These are phyloP conservation scores for Porites divaricata DNA, from an alignment of 92 coral and sea anemone species.

Conservation along the genomic window DNA sequence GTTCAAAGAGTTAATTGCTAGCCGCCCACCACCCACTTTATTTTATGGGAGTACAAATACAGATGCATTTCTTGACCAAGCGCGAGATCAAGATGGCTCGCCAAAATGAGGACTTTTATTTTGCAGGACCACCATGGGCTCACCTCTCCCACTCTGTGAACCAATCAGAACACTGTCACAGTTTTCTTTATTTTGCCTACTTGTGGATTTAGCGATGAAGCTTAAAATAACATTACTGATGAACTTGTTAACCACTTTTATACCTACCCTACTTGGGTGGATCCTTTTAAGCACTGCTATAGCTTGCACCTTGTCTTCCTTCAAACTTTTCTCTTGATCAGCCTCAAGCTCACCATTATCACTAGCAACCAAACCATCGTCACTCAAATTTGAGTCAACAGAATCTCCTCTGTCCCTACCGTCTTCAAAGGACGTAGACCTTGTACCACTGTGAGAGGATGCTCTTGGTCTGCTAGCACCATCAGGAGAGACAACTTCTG, in stretches of 20 bases:
- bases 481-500: conserved; percentile 18
- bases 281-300: conserved; percentile 74
- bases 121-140: too few relatives aligned
- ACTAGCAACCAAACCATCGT: conserved; percentile 55
- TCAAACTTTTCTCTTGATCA: conserved; percentile 57
- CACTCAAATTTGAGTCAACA: conserved; percentile 68
- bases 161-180: too few relatives aligned
- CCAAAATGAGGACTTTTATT: too few relatives aligned
- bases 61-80: too few relatives aligned
- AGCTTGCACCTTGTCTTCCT: conserved; percentile 81
- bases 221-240: too few relatives aligned
- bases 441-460: conserved; percentile 35
- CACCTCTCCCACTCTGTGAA: too few relatives aligned
- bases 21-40: too few relatives aligned
- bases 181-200: too few relatives aligned
- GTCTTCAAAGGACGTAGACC: not conserved
- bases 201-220: too few relatives aligned
- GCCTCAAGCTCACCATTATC: conserved; percentile 41
- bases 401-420: conserved; percentile 64
- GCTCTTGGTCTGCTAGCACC: conserved; percentile 10
- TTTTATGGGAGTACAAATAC: too few relatives aligned
- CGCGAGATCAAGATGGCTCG: too few relatives aligned
- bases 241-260: not conserved
- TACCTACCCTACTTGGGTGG: conserved; percentile 79
- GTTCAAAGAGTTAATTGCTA: too few relatives aligned